Percentiles rank a stretch among this genome's conserved stretches.
These are phyloP conservation scores for Drosophila dunni DNA, from an alignment of 1,140 invertebrate species.

Conservation along the genomic window DNA sequence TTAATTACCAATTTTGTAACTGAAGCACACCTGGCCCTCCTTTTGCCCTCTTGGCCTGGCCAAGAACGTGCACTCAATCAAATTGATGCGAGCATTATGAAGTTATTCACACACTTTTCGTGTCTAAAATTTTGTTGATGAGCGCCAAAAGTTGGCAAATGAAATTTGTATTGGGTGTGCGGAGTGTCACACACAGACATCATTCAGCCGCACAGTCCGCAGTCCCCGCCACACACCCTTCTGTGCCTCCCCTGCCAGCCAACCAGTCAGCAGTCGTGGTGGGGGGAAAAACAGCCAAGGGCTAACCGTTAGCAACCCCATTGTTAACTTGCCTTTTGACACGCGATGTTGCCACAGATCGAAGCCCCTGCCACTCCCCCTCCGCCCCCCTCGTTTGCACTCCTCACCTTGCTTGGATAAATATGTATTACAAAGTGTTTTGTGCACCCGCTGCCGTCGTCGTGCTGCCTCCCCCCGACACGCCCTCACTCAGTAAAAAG, in stretches of 20 bases:
- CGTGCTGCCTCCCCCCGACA: too few species aligned
- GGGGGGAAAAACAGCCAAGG: slow-evolving; percentile 16
- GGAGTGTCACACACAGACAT: slow-evolving; percentile 74
- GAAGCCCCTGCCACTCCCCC: slow-evolving; percentile 10
- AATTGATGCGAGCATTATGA: slow-evolving; percentile 66
- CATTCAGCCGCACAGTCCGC: background rate
- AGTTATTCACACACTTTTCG: slow-evolving; percentile 80
- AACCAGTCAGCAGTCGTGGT: slow-evolving; percentile 31
- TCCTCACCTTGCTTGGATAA: slow-evolving; percentile 42
- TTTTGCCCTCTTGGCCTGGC: slow-evolving; percentile 31
- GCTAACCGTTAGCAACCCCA: slow-evolving; percentile 50
- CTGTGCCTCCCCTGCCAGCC: slow-evolving; percentile 15
- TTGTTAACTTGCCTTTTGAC: slow-evolving; percentile 71
- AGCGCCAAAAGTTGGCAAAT: slow-evolving; percentile 54
- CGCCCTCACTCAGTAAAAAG: slow-evolving; percentile 12
- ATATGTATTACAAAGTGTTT: slow-evolving; percentile 81
- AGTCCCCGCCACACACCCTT: background rate
- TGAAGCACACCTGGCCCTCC: slow-evolving; percentile 52
- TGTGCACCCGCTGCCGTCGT: slow-evolving; percentile 59
- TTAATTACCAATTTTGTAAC: slow-evolving; percentile 66
- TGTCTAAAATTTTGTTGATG: slow-evolving; percentile 63
- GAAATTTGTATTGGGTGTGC: slow-evolving; percentile 60
- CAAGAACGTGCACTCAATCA: slow-evolving; percentile 57
- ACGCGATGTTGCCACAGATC: slow-evolving; percentile 56
- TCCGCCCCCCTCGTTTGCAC: background rate